Percentiles rank a stretch among this genome's conserved stretches.
phyloP scores from a whole-genome alignment of 2,888 invertebrate species.

The Andrena trimmerana region DNA sequence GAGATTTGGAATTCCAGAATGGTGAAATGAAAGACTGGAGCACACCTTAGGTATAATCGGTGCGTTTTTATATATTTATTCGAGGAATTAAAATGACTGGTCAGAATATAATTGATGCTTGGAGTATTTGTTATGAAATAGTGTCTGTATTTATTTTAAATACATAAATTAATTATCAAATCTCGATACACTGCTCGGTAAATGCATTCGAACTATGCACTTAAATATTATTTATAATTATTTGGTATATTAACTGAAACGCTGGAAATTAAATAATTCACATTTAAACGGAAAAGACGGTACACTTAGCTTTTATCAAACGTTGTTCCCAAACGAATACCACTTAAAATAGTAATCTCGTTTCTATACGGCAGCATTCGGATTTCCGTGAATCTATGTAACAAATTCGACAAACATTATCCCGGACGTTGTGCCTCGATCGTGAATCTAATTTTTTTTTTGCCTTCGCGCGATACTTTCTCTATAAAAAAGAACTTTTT shows the following conservation, averaged over 20 bases:
- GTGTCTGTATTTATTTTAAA: constrained; percentile 50
- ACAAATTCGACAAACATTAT: constrained; percentile 55
- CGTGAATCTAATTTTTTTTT: constrained; percentile 6
- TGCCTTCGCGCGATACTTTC: background rate
- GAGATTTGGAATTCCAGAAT: constrained; percentile 92
- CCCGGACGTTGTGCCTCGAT: constrained; percentile 37
- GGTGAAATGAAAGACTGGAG: constrained; percentile 85
- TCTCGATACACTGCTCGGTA: constrained; percentile 49
- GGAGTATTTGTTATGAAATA: constrained; percentile 64
- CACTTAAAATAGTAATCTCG: constrained; percentile 32
- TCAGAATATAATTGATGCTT: constrained; percentile 45
- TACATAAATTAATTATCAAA: constrained; percentile 70
- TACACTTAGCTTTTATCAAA: constrained; percentile 24
- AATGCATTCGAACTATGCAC: constrained; percentile 35
- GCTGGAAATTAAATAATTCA: constrained; percentile 52
- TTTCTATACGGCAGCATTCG: constrained; percentile 36
- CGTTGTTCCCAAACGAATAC: constrained; percentile 24
- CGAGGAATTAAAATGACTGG: constrained; percentile 17
- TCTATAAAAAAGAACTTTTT: constrained; percentile 41
- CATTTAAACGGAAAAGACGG: constrained; percentile 41
- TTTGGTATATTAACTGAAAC: constrained; percentile 54
- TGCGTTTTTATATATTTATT: background rate
- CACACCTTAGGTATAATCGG: constrained; percentile 33
- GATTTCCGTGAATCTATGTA: constrained; percentile 33
- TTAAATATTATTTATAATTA: constrained; percentile 46